Base-by-base conservation (phyloP, 2,113 vertebrate species). In the Pseudorhombus dupliciocellatus region DNA sequence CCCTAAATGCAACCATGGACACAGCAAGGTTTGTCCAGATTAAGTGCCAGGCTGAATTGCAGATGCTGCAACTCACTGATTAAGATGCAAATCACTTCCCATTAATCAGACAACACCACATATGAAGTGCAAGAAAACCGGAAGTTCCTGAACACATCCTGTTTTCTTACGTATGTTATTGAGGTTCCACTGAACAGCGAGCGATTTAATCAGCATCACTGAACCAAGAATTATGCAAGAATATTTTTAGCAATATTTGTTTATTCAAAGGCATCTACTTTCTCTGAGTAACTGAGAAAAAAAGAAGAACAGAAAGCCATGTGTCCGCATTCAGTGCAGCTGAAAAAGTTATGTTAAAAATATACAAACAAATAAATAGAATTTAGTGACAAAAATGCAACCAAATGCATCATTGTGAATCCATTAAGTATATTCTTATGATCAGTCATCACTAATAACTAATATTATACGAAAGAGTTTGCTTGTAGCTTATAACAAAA, bases 1-100 rank as follows among this genome's bases (percentile, higher is more conserved):
- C 73, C 48, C 96, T 94, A 44, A 94, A 94, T 95, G 93, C 94
- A 94, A 94, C 91, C 92, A 92, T 94, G 94, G 95, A 94, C 89
- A 92, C 91, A 78, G 21, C 94, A 92, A 94, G 93, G 93, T 95
- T 94, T 95, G 94, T 95, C 94, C 95, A 95, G 93, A 94, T 92
- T 90, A 97, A 96, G 95, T 97, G 96, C 95, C 96, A 95, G 93
- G 89, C 56, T 93, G 90, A 96, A 93, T 94, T 94, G 94, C 95
- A 95, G 82, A 93, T 94, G 83, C 84, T 85, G 77, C 75, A 84
- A 64, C 46, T 25, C 70, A 77, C 81, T 79, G 73, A 85, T 69
- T 77, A 66, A 89, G 88, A 94, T 96, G 90, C 89, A 88, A 85
- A 83, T 87, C 86, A 87, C 91, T 90, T 88, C 67, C 65, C 70